These are phyloP conservation scores for Germaria angustata DNA, from an alignment of 2,888 invertebrate genomes.

Conservation along the genomic window DNA sequence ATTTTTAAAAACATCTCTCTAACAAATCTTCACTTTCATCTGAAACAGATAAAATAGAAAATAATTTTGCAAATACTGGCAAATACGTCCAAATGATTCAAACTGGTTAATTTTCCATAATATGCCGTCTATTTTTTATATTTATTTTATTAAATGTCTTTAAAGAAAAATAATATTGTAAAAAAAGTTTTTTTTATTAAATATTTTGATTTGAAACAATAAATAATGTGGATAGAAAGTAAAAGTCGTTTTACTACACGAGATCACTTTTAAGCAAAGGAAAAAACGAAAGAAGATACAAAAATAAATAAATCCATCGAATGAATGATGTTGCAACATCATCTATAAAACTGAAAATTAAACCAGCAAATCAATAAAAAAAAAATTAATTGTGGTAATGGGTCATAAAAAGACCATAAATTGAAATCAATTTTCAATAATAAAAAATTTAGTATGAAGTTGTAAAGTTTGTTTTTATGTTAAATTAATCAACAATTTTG, in stretches of 20 bases:
- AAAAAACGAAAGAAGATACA: background rate
- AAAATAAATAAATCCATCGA: background rate
- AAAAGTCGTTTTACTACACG: conserved; percentile 52
- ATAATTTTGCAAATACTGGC: background rate
- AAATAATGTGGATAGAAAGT: conserved; percentile 51
- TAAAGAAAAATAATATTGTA: conserved; percentile 37
- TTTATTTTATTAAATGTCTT: conserved; percentile 1
- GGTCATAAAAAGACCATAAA: conserved; percentile 28
- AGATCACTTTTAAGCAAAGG: background rate
- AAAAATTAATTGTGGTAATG: conserved; percentile 26
- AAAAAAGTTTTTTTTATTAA: conserved; percentile 25
- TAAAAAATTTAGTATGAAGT: background rate
- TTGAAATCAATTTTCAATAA: conserved; percentile 15
- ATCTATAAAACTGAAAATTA: background rate
- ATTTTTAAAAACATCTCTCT: conserved; percentile 36
- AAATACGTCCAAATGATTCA: background rate
- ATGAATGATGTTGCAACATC: conserved; percentile 30
- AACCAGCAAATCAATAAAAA: background rate
- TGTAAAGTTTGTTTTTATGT: background rate
- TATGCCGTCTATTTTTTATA: background rate
- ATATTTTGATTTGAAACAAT: conserved; percentile 24
- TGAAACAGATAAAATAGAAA: conserved; percentile 15
- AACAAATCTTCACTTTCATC: conserved; percentile 58
- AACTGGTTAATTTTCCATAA: background rate
- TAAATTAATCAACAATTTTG: too few species aligned